Conservation (phyloP, 1,140 invertebrate species). For the Archivesica marissinica region DNA sequence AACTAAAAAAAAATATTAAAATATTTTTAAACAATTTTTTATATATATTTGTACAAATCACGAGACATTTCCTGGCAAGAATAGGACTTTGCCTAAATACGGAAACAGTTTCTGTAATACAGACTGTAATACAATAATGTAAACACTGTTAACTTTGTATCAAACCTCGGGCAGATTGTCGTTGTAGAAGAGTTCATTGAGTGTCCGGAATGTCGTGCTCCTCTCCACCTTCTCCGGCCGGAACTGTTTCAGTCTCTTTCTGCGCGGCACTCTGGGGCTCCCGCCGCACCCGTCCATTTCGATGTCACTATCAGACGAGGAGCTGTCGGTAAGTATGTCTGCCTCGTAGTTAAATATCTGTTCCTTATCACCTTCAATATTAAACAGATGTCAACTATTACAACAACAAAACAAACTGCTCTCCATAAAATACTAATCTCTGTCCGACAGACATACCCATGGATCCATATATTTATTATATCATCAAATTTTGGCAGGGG, state of each 20-base stretch:
- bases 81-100: no score
- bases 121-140: no score
- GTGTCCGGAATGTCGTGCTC: constrained; percentile 79
- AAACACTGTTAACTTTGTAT: no score
- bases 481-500: background rate
- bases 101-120: no score
- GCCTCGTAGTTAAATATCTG: background rate
- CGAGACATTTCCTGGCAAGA: no score
- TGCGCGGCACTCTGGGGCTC: constrained; percentile 84
- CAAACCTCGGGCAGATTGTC: constrained; percentile 95
- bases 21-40: no score
- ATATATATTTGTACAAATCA: no score
- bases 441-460: no score
- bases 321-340: constrained; percentile 55
- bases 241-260: constrained; percentile 78
- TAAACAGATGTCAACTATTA: background rate
- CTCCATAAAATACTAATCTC: no score
- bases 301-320: constrained; percentile 89
- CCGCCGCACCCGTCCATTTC: constrained; percentile 88
- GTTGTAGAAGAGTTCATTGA: constrained; percentile 92
- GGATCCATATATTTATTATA: background rate
- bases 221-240: constrained; percentile 79
- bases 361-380: background rate
- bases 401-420: background rate
- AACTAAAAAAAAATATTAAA: no score